phyloP scores from a whole-genome alignment of 2,888 invertebrate genomes.

The Stomorhina lunata region DNA sequence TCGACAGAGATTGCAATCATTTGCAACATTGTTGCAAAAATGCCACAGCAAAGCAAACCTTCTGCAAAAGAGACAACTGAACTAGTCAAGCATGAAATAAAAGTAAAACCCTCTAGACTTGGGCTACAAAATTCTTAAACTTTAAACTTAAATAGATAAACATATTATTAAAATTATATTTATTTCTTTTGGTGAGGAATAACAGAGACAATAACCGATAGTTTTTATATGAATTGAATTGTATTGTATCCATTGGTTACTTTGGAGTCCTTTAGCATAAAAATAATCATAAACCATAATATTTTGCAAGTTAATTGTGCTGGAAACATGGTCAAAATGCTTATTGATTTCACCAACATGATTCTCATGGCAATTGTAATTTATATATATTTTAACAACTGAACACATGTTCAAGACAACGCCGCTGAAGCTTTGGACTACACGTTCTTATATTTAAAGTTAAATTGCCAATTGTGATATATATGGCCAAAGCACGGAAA shows the following conservation, averaged over 20 bases:
- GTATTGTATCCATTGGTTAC: neutral
- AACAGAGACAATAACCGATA: neutral
- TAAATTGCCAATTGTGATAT: constrained; percentile 38
- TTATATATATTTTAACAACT: constrained; percentile 59
- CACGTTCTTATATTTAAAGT: constrained; percentile 40
- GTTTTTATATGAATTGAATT: neutral
- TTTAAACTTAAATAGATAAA: constrained; percentile 17
- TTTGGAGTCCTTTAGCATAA: constrained; percentile 38
- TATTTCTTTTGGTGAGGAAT: neutral
- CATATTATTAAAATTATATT: constrained; percentile 27
- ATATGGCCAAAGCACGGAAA: neutral
- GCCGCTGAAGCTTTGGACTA: neutral
- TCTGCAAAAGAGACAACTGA: neutral
- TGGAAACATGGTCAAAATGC: neutral
- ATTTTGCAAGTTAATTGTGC: neutral
- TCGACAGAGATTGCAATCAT: constrained; percentile 30
- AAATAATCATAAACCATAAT: constrained; percentile 35
- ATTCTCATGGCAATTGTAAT: constrained; percentile 36
- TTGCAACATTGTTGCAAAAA: constrained; percentile 58
- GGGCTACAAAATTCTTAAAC: neutral
- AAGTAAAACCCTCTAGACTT: constrained; percentile 11
- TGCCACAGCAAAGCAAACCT: constrained; percentile 36
- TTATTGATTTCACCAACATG: constrained; percentile 47
- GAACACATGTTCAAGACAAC: constrained; percentile 5
- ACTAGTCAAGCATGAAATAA: neutral